Evolutionary conservation across 2,888 invertebrate genomes (phyloP).

Genomic region (Scrobipalpa atriplicella): DNA sequence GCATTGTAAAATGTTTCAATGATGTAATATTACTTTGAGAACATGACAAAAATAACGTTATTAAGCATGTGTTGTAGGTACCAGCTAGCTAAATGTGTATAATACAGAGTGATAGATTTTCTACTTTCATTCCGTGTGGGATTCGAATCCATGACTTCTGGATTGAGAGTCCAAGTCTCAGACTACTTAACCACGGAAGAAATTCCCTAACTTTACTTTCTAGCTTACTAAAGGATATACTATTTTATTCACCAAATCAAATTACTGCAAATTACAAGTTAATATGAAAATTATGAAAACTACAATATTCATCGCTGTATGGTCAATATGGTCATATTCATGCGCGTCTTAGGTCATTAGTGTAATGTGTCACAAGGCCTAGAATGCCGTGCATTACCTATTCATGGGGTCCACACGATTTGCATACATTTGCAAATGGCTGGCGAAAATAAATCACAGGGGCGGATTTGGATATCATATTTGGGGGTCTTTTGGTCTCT

Average conservation of each 20-base stretch:
- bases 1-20: no score
- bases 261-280: neutral
- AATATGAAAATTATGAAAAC: neutral
- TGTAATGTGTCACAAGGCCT: constrained; percentile 16
- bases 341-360: neutral
- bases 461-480: neutral
- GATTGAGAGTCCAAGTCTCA: no score
- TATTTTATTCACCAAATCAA: no score
- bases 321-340: neutral
- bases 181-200: no score
- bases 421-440: constrained; percentile 23
- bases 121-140: no score
- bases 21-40: neutral
- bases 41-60: no score
- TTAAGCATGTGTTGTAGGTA: no score
- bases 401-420: constrained; percentile 24
- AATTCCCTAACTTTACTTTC: no score
- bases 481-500: neutral
- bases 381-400: constrained; percentile 24
- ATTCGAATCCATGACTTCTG: no score
- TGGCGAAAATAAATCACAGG: neutral
- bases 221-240: no score
- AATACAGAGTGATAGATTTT: no score
- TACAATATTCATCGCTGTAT: neutral
- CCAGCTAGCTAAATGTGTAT: no score